Percentiles rank a stretch among this genome's conserved stretches.
Conservation (phyloP, 2,888 invertebrate species). For the Leucophenga montana region DNA sequence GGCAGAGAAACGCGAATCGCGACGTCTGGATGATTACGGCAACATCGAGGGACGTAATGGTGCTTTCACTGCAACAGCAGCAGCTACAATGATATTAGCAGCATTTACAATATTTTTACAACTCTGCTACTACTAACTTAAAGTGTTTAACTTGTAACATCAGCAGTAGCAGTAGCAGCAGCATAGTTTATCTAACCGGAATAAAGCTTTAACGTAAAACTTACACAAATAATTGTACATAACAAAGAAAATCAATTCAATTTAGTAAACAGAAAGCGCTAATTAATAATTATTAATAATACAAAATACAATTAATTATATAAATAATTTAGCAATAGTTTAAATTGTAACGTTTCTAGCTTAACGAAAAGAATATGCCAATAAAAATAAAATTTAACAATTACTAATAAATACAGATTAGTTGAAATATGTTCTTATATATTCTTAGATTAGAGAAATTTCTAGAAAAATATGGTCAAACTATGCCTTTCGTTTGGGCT, state of each 20-base stretch:
- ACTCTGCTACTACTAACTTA: conserved; percentile 30
- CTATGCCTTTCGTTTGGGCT: conserved; percentile 66
- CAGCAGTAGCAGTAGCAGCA: too few species aligned
- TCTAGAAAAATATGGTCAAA: too few species aligned
- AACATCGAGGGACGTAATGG: conserved; percentile 45
- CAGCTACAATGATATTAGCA: conserved; percentile 12
- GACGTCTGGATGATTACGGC: conserved; percentile 52
- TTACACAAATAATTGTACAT: conserved; percentile 36
- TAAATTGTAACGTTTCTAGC: neutral
- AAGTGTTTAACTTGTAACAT: conserved; percentile 22
- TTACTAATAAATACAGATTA: neutral
- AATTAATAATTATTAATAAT: neutral
- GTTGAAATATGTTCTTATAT: neutral
- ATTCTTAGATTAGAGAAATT: too few species aligned
- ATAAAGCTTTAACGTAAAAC: conserved; percentile 58
- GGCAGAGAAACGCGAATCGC: conserved; percentile 68
- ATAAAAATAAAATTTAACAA: conserved; percentile 1
- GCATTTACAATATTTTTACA: neutral
- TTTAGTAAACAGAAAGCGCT: neutral
- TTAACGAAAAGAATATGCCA: conserved; percentile 7
- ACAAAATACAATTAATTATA: neutral
- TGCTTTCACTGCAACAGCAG: neutral
- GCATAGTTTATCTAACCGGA: neutral
- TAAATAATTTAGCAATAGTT: neutral
- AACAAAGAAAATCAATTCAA: conserved; percentile 4